Conservation (phyloP, 2,888 invertebrate species). For the Perizoma affinitatum region DNA sequence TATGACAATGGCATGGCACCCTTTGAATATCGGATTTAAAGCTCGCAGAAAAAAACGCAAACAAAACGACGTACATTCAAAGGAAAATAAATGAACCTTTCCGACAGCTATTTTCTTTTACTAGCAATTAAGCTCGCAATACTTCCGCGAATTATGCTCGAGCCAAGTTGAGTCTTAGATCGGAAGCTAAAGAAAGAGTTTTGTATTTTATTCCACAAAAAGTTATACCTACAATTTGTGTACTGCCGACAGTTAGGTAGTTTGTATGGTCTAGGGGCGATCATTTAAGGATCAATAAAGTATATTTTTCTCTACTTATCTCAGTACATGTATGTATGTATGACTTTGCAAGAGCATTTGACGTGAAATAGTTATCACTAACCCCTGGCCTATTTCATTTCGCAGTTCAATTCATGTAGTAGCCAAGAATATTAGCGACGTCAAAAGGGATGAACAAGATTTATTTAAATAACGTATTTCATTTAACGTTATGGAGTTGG, state of each 20-base stretch:
- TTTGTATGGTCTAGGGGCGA: too few relatives aligned
- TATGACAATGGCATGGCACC: slow-evolving; percentile 1
- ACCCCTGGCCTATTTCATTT: slow-evolving; percentile 13
- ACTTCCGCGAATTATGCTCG: slow-evolving; percentile 34
- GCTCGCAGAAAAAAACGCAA: slow-evolving; percentile 31
- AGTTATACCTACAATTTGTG: too few relatives aligned
- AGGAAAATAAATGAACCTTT: slow-evolving; percentile 44
- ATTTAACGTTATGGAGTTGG: slow-evolving; percentile 10
- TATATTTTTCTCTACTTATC: too few relatives aligned
- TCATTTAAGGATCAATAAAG: too few relatives aligned
- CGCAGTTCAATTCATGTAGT: slow-evolving; percentile 16
- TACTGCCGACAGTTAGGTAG: too few relatives aligned
- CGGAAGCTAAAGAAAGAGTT: background rate
- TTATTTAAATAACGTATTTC: slow-evolving; percentile 20
- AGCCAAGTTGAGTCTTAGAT: slow-evolving; percentile 24
- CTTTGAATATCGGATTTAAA: slow-evolving; percentile 24
- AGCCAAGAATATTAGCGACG: slow-evolving; percentile 16
- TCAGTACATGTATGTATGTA: too few relatives aligned
- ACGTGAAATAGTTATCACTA: background rate
- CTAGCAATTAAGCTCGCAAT: slow-evolving; percentile 48
- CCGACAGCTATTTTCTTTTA: slow-evolving; percentile 47
- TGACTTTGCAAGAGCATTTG: too few relatives aligned
- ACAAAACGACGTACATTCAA: slow-evolving; percentile 34
- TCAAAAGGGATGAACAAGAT: slow-evolving; percentile 14
- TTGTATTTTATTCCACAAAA: slow-evolving; percentile 5